Evolutionary conservation across 2,888 invertebrate species (phyloP), one percentile per base, ranked within the genome.

Genomic region (Drosophila atroscutellata): DNA sequence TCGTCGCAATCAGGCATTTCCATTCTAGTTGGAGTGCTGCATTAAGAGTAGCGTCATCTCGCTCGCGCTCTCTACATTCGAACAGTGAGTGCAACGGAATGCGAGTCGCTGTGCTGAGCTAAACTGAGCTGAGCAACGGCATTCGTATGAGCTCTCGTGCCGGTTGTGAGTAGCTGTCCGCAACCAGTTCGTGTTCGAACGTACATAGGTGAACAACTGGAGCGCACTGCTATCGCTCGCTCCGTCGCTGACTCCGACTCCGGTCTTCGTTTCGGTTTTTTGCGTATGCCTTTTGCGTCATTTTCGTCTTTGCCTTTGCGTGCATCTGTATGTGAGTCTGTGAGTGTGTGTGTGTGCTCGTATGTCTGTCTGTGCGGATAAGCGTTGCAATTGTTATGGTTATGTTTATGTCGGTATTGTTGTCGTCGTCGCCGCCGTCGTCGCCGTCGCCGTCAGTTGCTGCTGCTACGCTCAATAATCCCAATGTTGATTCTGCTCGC

Each of bases 141-240:
- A 81, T 79, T 86, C 89, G 87, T 77, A 64, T 72, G 36, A 71
- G 75, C 77, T 81, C 77, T 83, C 80, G 81, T 80, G 80, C 79
- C 82, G 75, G 78, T 65, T 81, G 81, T 76, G 82, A 72, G 80
- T 67, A 74, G 62, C 73, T 70, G 80, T 67, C 76, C 80, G 76
- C 78, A 92, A 91, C 92, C 90, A 93, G 93, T 93, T 92, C 90
- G 91, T 90, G 91, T 89, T 92, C 91, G 91, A 92, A 91, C 92
- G 92, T 92, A 90, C 91, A 85, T 89, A 90, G 91, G 91, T 91
- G 90, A 91, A 92, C 91, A 91, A 91, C 91, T 91, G 86, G 83
- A 73, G 83, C 86, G 90, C 90, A 86, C 57, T 74, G 70, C 59
- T 64, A 75, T 75, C 70, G 78, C 72, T 57, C 73, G 68, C 50